Evolutionary conservation across 2,113 vertebrate genomes (phyloP).

Genomic region (Erythrolamprus reginae): DNA sequence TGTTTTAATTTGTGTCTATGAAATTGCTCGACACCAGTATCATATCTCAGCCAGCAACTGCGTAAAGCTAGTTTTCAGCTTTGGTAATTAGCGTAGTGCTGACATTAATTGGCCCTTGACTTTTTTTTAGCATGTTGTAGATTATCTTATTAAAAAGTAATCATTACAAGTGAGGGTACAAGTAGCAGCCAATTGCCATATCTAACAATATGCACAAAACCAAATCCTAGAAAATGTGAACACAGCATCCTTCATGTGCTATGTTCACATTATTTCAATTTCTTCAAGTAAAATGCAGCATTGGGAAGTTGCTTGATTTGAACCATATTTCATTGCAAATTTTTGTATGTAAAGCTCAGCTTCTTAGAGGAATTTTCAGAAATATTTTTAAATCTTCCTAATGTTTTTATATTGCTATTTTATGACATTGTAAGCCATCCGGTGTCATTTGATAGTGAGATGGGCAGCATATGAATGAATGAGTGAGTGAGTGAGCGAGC

Average conservation of each 20-base stretch:
- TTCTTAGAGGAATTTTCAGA: not conserved
- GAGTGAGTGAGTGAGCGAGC: not conserved
- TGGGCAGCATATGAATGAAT: not conserved
- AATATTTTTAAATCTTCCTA: not conserved
- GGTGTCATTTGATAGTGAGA: not conserved
- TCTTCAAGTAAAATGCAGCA: not conserved
- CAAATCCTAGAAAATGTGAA: not conserved
- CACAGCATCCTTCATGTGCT: not conserved
- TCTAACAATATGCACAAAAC: not conserved
- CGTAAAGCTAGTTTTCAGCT: not conserved
- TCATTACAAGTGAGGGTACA: not conserved
- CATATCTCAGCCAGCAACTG: not conserved
- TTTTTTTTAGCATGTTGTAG: not conserved
- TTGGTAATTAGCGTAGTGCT: not conserved
- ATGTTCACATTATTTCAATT: not conserved
- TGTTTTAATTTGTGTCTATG: not conserved
- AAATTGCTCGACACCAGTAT: rapidly evolving
- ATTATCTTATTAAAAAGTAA: not conserved
- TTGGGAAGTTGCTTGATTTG: not conserved
- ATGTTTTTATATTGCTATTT: not conserved
- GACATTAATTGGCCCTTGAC: not conserved
- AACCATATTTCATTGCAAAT: not conserved
- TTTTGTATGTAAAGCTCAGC: not conserved
- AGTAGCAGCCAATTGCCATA: rapidly evolving
- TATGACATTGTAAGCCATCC: not conserved